Conservation (phyloP, 1,140 invertebrate genomes). For the Odontomachus brunneus region DNA sequence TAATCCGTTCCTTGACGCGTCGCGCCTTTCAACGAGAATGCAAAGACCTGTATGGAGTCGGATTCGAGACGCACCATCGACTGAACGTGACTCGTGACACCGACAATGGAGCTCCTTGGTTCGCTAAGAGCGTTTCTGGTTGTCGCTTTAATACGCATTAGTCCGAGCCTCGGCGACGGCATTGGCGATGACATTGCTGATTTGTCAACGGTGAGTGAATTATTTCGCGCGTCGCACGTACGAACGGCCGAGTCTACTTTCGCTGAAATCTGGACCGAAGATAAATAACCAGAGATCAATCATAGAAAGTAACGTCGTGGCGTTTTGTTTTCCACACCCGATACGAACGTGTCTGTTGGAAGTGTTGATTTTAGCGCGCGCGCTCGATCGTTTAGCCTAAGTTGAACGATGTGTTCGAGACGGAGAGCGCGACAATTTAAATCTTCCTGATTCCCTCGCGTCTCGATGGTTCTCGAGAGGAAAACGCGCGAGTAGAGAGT, state of each 20-base stretch:
- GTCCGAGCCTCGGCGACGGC: neutral
- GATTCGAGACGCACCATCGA: conserved; percentile 29
- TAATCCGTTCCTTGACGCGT: conserved; percentile 23
- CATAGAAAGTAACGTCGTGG: no score
- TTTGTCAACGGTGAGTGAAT: conserved; percentile 76
- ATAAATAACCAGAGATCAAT: no score
- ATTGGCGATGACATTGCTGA: conserved; percentile 62
- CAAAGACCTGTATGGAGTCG: neutral
- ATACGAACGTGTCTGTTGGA: no score
- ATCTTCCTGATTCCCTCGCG: no score
- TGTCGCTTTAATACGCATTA: conserved; percentile 38
- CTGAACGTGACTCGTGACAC: conserved; percentile 11
- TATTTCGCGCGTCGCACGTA: neutral
- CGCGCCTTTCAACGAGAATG: conserved; percentile 41
- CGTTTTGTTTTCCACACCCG: no score
- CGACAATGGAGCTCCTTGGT: conserved; percentile 76
- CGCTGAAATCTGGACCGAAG: no score
- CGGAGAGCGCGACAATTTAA: no score
- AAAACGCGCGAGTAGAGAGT: no score
- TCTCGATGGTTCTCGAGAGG: no score
- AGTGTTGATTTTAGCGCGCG: no score
- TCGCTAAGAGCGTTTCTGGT: conserved; percentile 77
- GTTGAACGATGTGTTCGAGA: no score
- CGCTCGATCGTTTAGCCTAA: no score
- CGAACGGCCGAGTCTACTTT: neutral